Base-by-base conservation (phyloP, 2,113 vertebrate genomes). In the Tragelaphus scriptus region DNA sequence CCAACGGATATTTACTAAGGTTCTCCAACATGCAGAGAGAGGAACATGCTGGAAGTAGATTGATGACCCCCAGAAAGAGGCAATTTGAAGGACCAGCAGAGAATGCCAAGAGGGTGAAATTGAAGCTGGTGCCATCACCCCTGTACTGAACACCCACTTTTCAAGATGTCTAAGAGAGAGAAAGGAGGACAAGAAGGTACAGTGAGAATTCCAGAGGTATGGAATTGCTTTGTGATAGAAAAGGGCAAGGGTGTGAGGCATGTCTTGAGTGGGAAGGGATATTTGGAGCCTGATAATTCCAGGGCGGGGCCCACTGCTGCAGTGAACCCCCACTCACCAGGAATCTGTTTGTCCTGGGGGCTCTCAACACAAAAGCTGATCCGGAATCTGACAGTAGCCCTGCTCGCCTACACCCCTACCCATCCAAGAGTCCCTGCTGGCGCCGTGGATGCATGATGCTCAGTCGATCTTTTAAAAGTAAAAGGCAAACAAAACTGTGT, bases 401-500 rank as follows among this genome's bases (percentile, higher is more conserved):
- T 2, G 58, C 75, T 28, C 32, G 58, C 49, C 53, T 4, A 9
- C 7, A 61, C 6, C 21, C 40, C 6, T 1, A 17, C 30, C 36
- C 17, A 3, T 30, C 44, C 17, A 2, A 36, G 36, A 23, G 51
- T 44, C 51, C 44, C 61, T 55, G 40, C 79, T 90, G 94, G 93
- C 86, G 44, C 55, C 1, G 0, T 2, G 51, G 53, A 36, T 12
- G 90, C 93, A 95, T 96, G 94, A 97, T 92, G 68, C 55, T 90
- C 88, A 86, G 95, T 49, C 85, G 63, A 84, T 89, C 96, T 95
- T 95, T 97, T 95, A 87, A 81, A 94, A 98, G 98, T 85, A 53
- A 92, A 96, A 97, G 97, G 63, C 88, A n/a, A 32, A 97, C 94
- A 97, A 97, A 98, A 96, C 8, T 53, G 93, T 90, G 97, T 95